Percentiles rank a stretch among this genome's conserved stretches.
Conservation (phyloP, 1,140 invertebrate species). For the Diplogasteroides magnus region DNA sequence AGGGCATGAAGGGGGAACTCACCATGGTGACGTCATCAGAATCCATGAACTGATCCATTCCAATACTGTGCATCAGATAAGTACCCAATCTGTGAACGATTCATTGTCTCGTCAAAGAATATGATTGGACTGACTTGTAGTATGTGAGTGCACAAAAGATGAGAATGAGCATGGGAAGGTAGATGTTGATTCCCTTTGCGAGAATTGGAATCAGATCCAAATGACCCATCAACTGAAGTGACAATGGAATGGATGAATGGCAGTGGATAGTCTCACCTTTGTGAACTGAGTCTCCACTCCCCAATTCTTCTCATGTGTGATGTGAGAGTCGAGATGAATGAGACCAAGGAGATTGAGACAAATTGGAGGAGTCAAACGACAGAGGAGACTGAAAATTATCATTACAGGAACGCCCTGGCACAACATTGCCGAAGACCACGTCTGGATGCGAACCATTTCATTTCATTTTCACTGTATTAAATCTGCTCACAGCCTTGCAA, state of each 20-base stretch:
- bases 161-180: slow-evolving; percentile 94
- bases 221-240: slow-evolving; percentile 89
- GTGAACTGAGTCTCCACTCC: slow-evolving; percentile 55
- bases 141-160: slow-evolving; percentile 88
- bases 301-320: slow-evolving; percentile 69
- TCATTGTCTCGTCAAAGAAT: background rate
- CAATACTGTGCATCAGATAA: slow-evolving; percentile 43
- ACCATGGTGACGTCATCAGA: slow-evolving; percentile 53
- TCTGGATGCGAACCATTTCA: no score
- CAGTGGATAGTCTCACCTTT: no score
- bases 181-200: slow-evolving; percentile 95
- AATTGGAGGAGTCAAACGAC: slow-evolving; percentile 90
- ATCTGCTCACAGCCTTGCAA: slow-evolving; percentile 4
- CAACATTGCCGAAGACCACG: no score
- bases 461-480: no score
- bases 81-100: slow-evolving; percentile 41
- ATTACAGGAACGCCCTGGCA: background rate
- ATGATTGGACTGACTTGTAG: slow-evolving; percentile 62
- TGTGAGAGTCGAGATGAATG: slow-evolving; percentile 95
- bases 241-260: background rate
- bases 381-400: slow-evolving; percentile 80
- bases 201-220: slow-evolving; percentile 97
- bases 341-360: slow-evolving; percentile 95
- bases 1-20: slow-evolving; percentile 41
- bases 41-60: slow-evolving; percentile 52